These are phyloP conservation scores for Odontomachus brunneus DNA, from an alignment of 1,140 invertebrate species.

Conservation along the genomic window DNA sequence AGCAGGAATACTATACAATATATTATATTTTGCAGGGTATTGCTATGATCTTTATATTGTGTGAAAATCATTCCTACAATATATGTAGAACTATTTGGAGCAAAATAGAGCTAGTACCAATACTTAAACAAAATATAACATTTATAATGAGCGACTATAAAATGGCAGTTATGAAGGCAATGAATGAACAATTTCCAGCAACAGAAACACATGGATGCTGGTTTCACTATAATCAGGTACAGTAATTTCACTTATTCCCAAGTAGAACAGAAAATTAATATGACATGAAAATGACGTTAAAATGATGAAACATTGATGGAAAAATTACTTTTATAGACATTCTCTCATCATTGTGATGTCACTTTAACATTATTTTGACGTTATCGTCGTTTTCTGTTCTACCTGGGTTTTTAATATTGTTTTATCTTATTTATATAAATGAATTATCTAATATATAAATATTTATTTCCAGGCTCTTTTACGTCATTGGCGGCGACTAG, in stretches of 20 bases:
- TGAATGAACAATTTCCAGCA: constrained; percentile 33
- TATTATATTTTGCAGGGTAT: constrained; percentile 44
- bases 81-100: constrained; percentile 48
- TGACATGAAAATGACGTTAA: no score
- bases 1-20: no score
- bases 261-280: no score
- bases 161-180: constrained; percentile 32
- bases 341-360: no score
- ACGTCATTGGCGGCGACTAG: constrained; percentile 28
- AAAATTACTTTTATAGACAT: no score
- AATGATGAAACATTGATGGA: no score
- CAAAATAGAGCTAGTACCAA: constrained; percentile 45
- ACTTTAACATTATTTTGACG: no score
- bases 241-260: not conserved
- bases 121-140: constrained; percentile 38
- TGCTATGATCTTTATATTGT: constrained; percentile 32
- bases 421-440: constrained; percentile 15
- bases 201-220: constrained; percentile 43
- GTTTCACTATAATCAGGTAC: constrained; percentile 55
- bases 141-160: constrained; percentile 60
- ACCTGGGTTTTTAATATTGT: no score
- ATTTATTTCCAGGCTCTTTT: constrained; percentile 29
- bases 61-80: constrained; percentile 30
- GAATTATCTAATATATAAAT: not conserved
- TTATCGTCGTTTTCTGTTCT: no score